phyloP scores from a whole-genome alignment of 2,797 vertebrate genomes.

The Centropyge bicolor region DNA sequence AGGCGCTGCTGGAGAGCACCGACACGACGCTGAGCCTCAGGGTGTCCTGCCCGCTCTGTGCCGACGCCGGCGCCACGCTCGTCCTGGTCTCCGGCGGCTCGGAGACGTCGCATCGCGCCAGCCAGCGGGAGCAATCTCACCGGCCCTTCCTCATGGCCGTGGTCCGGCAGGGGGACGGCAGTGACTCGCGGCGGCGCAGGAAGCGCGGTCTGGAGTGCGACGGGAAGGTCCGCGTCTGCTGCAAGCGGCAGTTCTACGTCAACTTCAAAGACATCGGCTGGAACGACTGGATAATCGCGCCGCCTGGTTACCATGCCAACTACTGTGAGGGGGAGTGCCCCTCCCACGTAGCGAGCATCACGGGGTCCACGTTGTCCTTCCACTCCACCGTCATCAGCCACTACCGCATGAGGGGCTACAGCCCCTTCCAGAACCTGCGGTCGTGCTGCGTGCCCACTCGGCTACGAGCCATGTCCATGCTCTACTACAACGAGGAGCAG shows the following conservation, averaged over 20 bases:
- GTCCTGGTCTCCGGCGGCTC: slow-evolving; percentile 83
- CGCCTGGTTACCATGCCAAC: slow-evolving; percentile 95
- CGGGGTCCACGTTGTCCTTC: slow-evolving; percentile 94
- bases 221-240: slow-evolving; percentile 96
- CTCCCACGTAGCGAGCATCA: slow-evolving; percentile 93
- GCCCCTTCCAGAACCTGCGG: slow-evolving; percentile 95
- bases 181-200: slow-evolving; percentile 85
- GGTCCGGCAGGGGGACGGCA: slow-evolving; percentile 88
- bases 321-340: slow-evolving; percentile 99
- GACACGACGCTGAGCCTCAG: slow-evolving; percentile 86
- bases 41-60: slow-evolving; percentile 92
- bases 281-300: slow-evolving; percentile 99
- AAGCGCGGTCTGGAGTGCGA: slow-evolving; percentile 96
- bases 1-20: slow-evolving; percentile 86
- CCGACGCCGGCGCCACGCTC: slow-evolving; percentile 89
- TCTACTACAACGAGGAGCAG: slow-evolving; percentile 98
- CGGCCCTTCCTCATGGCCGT: slow-evolving; percentile 97
- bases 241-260: slow-evolving; percentile 97
- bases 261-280: slow-evolving; percentile 99
- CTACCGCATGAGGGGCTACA: slow-evolving; percentile 95
- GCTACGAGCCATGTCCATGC: slow-evolving; percentile 98
- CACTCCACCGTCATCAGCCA: slow-evolving; percentile 98
- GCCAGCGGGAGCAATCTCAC: slow-evolving; percentile 93
- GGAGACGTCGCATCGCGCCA: slow-evolving; percentile 56
- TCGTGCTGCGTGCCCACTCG: slow-evolving; percentile 97